Base-by-base conservation (phyloP, 2,888 invertebrate species). In the Malthinus flaveolus region DNA sequence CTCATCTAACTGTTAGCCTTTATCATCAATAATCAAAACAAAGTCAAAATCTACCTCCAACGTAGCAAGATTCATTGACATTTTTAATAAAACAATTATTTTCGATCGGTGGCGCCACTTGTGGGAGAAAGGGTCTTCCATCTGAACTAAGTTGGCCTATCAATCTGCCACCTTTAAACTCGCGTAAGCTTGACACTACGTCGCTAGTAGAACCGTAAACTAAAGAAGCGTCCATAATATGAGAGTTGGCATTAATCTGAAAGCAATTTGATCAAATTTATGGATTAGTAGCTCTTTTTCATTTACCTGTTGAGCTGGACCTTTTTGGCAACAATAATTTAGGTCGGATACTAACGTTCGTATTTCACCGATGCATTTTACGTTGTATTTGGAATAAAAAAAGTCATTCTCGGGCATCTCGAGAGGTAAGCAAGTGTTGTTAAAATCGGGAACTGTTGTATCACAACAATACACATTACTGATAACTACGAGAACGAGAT, bases 161-260 rank as follows among this genome's bases (percentile, higher is more conserved):
- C 11, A 57, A 37, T 42, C 15, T 36, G n/a, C 57, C 57, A 5
- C 32, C 23, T n/a, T 10, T 32, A 39, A 51, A 47, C 23, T 13
- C 23, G 7, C 57, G 51, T 10, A 57, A 2, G 7, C 12, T 7
- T 9, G 15, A 34, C 8, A 15, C 46, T 1, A 0, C 12, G 7
- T 6, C 13, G 6, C 6, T 3, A 34, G 23, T 9, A 9, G 57
- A 57, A 32, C 57, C 57, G 42, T 51, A 57, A 23, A 23, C 31
- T 7, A 47, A 23, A 1, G 49, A 49, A 44, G 7, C 58, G 31
- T 54, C 55, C 12, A 53, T 34, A 3, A 31, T 66, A 35, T 46
- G 51, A 7, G 47, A 47, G 1, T 46, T 13, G 3, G 5, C 11
- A 35, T 57, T 57, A 10, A 51, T 11, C 57, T 57, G 3, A 51